A percentile compares a stretch with the other conserved stretches of the same genome.
Evolutionary conservation across 2,113 vertebrate species (phyloP).

Genomic region (Chrysochloris asiatica): DNA sequence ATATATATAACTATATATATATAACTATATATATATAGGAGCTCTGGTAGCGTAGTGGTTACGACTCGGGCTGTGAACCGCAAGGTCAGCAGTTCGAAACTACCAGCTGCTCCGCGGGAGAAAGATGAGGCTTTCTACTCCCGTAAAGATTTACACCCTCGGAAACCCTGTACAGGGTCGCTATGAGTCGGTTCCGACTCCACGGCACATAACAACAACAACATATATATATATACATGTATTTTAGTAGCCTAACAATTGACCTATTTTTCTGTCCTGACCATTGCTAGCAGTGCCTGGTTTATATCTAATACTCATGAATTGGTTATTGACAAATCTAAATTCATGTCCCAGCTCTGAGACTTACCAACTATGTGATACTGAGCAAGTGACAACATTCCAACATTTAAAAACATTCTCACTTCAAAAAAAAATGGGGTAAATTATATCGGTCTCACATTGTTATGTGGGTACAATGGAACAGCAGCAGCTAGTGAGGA

Average conservation of each 20-base stretch:
- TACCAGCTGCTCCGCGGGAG: no score
- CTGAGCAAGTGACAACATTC: not conserved
- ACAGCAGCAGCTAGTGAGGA: accelerated
- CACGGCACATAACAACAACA: no score
- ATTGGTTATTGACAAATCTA: not conserved
- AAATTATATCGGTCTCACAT: not conserved
- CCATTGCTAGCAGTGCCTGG: accelerated
- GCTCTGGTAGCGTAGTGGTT: no score
- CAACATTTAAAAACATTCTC: not conserved
- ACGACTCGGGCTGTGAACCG: no score
- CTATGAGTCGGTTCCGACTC: no score
- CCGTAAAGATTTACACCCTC: no score
- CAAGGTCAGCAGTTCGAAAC: no score
- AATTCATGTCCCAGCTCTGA: not conserved
- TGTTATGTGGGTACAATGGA: not conserved
- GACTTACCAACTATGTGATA: not conserved
- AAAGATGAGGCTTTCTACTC: no score
- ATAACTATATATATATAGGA: no score
- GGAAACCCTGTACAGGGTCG: no score
- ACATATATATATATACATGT: no score
- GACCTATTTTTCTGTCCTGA: not conserved
- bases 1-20: no score
- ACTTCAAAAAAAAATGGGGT: not conserved
- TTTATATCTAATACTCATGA: not conserved
- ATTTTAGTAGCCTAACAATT: not conserved